Conservation (phyloP, 2,797 vertebrate genomes). For the Rhinichthys osculus region DNA sequence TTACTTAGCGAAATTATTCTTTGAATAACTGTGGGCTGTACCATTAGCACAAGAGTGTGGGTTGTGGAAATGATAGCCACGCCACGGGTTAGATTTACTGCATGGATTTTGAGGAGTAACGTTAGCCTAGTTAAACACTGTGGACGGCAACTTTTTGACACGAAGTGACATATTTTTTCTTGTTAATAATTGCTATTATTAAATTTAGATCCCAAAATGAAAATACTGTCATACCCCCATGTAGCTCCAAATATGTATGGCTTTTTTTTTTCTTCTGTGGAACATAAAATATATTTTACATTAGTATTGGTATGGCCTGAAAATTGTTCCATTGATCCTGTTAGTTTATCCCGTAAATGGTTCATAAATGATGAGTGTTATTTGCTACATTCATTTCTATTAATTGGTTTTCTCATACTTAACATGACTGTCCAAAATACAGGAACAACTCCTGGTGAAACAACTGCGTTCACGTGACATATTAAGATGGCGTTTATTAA, state of each 20-base stretch:
- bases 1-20: not conserved
- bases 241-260: no score
- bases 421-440: not conserved
- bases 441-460: not conserved
- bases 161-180: not conserved
- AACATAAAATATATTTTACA: not conserved
- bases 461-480: no score
- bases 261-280: no score
- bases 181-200: not conserved
- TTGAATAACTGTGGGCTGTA: not conserved
- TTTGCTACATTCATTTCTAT: not conserved
- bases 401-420: not conserved
- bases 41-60: not conserved
- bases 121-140: not conserved
- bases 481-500: slow-evolving; percentile 7
- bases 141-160: not conserved
- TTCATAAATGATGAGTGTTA: not conserved
- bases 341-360: not conserved
- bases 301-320: not conserved
- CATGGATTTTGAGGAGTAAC: not conserved
- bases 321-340: not conserved
- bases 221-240: not conserved
- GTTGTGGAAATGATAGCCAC: not conserved
- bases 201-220: not conserved
- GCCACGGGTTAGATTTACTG: not conserved